Conservation (phyloP, 1,140 invertebrate species). For the Bombus waltoni region DNA sequence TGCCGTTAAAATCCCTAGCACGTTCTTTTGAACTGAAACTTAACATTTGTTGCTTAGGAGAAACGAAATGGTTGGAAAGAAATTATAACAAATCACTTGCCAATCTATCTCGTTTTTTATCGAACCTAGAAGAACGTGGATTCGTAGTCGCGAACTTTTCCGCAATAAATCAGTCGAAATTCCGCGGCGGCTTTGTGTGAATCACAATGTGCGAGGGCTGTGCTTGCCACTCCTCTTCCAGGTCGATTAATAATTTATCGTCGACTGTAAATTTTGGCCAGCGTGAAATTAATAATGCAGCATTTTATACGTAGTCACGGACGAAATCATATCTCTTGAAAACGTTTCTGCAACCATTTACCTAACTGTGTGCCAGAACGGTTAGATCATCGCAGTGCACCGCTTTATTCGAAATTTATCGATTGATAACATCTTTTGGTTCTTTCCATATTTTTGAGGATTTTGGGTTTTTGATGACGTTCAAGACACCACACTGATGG, state of each 20-base stretch:
- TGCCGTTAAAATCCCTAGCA: not conserved
- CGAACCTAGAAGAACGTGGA: not conserved
- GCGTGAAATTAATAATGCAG: constrained; percentile 37
- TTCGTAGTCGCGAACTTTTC: constrained; percentile 7
- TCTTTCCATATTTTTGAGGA: not conserved
- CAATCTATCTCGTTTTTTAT: not conserved
- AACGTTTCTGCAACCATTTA: not conserved
- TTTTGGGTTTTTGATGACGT: not conserved
- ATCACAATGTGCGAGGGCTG: constrained; percentile 28
- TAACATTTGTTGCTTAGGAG: too few relatives aligned
- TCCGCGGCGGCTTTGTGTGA: constrained; percentile 30
- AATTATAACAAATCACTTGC: not conserved
- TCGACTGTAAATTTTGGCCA: constrained; percentile 34
- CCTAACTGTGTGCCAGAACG: not conserved
- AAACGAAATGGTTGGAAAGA: too few relatives aligned
- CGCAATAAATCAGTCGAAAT: constrained; percentile 29
- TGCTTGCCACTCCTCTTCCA: constrained; percentile 36
- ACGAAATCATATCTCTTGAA: constrained; percentile 28
- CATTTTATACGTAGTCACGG: constrained; percentile 7
- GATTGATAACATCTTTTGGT: not conserved
- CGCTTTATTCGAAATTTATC: not conserved
- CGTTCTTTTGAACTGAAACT: not conserved
- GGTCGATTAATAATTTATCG: constrained; percentile 51
- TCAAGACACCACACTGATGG: not conserved
- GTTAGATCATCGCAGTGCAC: not conserved